A percentile compares a stretch with the other conserved stretches of the same genome.
Evolutionary conservation across 2,113 vertebrate species (phyloP).

Genomic region (Campylomormyrus tamandua): DNA sequence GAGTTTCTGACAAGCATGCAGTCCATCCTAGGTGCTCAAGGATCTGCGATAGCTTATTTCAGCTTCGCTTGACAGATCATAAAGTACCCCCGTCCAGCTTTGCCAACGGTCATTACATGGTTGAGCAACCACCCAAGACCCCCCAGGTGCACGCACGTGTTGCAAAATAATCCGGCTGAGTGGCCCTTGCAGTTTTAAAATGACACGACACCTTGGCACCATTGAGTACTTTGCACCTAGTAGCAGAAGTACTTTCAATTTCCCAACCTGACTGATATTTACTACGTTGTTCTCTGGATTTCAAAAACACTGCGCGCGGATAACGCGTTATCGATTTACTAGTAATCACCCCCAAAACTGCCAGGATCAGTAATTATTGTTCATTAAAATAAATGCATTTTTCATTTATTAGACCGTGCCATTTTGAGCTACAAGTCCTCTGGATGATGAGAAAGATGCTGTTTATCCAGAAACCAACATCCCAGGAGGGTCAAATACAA

Average conservation of each 20-base stretch:
- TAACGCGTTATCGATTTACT: not conserved
- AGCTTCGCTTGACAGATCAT: constrained; percentile 26
- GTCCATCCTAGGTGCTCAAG: not conserved
- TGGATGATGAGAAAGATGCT: not conserved
- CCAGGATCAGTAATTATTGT: not conserved
- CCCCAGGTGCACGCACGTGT: not conserved
- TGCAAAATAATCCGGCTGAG: not conserved
- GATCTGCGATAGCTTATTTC: not conserved
- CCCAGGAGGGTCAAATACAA: not conserved
- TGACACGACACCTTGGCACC: not conserved
- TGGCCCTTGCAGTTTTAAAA: not conserved
- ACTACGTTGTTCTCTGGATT: not conserved
- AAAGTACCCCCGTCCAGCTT: not conserved
- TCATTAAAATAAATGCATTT: not conserved
- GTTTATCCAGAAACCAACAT: not conserved
- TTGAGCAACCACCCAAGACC: not conserved
- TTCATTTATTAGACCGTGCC: not conserved
- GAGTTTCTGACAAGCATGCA: not conserved
- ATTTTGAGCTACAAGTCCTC: not conserved
- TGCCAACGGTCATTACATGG: not conserved
- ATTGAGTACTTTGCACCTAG: not conserved
- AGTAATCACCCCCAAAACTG: not conserved
- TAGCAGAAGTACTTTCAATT: not conserved
- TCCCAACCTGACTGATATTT: not conserved
- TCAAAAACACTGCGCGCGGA: not conserved